Percentiles rank a stretch among this genome's conserved stretches.
Conservation (phyloP, 2,113 vertebrate species). For the Malurus alboscapulatus region DNA sequence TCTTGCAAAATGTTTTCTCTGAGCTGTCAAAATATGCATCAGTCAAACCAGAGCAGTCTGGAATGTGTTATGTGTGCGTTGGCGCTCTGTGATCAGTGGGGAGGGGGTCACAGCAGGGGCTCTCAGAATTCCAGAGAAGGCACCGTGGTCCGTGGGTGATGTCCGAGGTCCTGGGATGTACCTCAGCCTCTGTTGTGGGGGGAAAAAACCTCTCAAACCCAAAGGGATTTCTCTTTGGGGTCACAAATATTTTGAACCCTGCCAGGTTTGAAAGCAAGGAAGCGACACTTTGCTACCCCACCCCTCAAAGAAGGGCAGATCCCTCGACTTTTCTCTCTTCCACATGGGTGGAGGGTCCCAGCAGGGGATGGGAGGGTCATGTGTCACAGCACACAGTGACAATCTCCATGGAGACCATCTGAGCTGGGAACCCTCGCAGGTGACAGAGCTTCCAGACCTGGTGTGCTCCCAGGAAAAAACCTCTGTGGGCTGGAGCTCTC, state of each 20-base stretch:
- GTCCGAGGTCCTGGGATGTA: not conserved
- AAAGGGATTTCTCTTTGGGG: accelerated
- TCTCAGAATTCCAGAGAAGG: not conserved
- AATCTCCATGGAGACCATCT: accelerated
- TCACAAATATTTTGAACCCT: not conserved
- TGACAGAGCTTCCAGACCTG: not conserved
- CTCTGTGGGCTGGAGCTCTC: not conserved
- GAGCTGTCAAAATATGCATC: slow-evolving; percentile 31
- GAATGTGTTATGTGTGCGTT: not conserved
- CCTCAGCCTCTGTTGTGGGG: not conserved
- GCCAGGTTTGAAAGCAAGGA: not conserved
- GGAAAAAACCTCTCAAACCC: not conserved
- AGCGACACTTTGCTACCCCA: not conserved
- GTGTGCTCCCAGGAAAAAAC: not conserved
- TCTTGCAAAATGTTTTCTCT: slow-evolving; percentile 49
- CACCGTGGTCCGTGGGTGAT: accelerated
- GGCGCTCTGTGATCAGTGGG: accelerated
- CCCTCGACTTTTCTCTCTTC: not conserved
- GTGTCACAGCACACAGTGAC: not conserved
- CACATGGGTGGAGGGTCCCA: accelerated
- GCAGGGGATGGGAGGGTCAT: not conserved
- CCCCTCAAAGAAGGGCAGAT: not conserved
- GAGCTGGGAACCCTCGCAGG: not conserved
- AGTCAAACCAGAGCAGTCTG: slow-evolving; percentile 26
- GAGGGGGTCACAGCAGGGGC: not conserved